A percentile compares a stretch with the other conserved stretches of the same genome.
Conservation (phyloP, 2,113 vertebrate species). For the Pelusios castaneus region DNA sequence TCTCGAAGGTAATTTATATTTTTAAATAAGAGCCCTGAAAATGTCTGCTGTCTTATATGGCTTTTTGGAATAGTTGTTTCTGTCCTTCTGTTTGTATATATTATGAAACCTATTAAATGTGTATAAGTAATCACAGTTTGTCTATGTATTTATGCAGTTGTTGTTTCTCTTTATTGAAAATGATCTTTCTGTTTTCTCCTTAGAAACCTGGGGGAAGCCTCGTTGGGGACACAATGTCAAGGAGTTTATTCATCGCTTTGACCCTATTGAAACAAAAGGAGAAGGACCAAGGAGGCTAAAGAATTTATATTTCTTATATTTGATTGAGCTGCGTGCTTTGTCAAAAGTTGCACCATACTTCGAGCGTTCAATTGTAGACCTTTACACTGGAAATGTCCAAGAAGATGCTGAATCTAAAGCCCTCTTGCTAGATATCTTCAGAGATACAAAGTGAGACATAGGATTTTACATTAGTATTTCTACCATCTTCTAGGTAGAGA, state of each 20-base stretch:
- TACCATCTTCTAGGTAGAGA: not conserved
- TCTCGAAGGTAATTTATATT: slow-evolving; percentile 85
- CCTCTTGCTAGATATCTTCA: slow-evolving; percentile 88
- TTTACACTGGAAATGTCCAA: slow-evolving; percentile 90
- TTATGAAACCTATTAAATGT: not conserved
- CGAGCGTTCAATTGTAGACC: slow-evolving; percentile 88
- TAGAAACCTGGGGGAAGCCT: slow-evolving; percentile 91
- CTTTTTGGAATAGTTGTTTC: not conserved
- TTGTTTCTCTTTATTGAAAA: rapidly evolving
- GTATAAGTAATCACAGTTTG: not conserved
- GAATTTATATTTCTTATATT: slow-evolving; percentile 95
- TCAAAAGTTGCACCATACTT: slow-evolving; percentile 95
- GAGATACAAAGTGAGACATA: slow-evolving; percentile 87
- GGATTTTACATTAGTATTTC: not conserved
- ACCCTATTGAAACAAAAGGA: slow-evolving; percentile 88
- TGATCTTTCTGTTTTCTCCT: not conserved
- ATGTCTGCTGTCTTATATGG: not conserved
- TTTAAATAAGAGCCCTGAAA: not conserved
- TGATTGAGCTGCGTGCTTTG: slow-evolving; percentile 94
- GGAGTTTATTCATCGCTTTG: slow-evolving; percentile 91
- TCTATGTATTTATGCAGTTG: not conserved
- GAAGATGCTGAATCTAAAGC: slow-evolving; percentile 90
- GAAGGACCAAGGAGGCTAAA: slow-evolving; percentile 94
- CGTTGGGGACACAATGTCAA: slow-evolving; percentile 91
- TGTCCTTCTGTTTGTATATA: rapidly evolving